Conservation (phyloP, 2,888 invertebrate species). For the Galerucella calmariensis region DNA sequence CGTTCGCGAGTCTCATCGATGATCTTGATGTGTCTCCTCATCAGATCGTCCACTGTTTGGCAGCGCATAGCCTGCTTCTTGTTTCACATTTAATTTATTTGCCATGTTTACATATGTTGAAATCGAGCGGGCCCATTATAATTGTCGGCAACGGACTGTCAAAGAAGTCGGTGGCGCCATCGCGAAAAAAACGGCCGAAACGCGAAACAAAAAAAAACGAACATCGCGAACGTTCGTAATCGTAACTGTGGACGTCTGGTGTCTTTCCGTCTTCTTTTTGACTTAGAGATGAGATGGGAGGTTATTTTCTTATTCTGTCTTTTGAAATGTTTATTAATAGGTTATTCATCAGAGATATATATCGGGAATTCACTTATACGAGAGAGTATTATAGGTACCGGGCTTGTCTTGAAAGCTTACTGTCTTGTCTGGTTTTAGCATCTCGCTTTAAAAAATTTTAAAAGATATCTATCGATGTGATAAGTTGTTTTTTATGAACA, state of each 20-base stretch:
- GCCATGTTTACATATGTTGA: slow-evolving; percentile 63
- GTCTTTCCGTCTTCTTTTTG: slow-evolving; percentile 28
- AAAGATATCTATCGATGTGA: not conserved
- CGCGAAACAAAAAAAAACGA: slow-evolving; percentile 49
- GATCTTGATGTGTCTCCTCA: slow-evolving; percentile 51
- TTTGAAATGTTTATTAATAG: slow-evolving; percentile 39
- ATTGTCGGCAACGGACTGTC: slow-evolving; percentile 57
- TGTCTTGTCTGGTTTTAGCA: slow-evolving; percentile 26
- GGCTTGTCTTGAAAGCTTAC: slow-evolving; percentile 22
- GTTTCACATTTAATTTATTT: slow-evolving; percentile 60
- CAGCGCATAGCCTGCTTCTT: slow-evolving; percentile 38
- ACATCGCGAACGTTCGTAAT: slow-evolving; percentile 33
- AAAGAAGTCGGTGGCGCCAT: slow-evolving; percentile 61
- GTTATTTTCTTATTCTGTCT: slow-evolving; percentile 32
- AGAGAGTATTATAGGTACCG: slow-evolving; percentile 1
- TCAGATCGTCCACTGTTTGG: slow-evolving; percentile 43
- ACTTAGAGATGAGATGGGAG: not conserved
- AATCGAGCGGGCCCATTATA: slow-evolving; percentile 61
- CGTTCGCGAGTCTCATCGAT: slow-evolving; percentile 33
- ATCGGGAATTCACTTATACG: slow-evolving; percentile 30
- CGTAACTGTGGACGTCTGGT: slow-evolving; percentile 38
- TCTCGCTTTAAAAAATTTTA: slow-evolving; percentile 19
- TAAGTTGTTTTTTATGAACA: not conserved
- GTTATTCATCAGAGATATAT: slow-evolving; percentile 39
- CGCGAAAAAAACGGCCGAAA: slow-evolving; percentile 57